Percentiles rank a stretch among this genome's conserved stretches.
phyloP scores from a whole-genome alignment of 2,888 invertebrate species.

The Synanthedon vespiformis region DNA sequence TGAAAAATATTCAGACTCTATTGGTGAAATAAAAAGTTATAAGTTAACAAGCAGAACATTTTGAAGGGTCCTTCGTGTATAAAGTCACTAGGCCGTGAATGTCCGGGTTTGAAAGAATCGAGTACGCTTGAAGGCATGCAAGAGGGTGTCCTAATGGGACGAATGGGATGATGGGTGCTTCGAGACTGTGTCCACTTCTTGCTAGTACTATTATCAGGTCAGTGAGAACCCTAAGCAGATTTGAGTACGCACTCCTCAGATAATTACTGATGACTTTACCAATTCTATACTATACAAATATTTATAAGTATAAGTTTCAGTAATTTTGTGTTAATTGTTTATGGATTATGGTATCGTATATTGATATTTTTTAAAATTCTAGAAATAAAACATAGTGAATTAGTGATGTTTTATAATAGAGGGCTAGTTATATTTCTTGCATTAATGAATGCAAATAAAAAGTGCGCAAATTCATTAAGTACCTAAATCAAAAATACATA shows the following conservation, averaged over 20 bases:
- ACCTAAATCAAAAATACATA: no score
- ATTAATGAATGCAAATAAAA: no score
- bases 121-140: conserved; percentile 33
- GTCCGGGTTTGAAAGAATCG: conserved; percentile 43
- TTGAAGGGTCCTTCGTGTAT: conserved; percentile 24
- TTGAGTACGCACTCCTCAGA: conserved; percentile 14
- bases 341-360: no score
- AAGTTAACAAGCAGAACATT: conserved; percentile 28
- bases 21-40: conserved; percentile 13
- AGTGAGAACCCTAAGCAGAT: conserved; percentile 9
- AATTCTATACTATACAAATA: no score
- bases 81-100: conserved; percentile 43
- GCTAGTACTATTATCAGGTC: conserved; percentile 25
- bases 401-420: no score
- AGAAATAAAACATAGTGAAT: no score
- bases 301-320: no score
- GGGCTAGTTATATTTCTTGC: no score
- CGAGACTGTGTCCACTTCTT: conserved; percentile 25
- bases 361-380: no score
- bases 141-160: conserved; percentile 40
- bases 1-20: neutral
- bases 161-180: conserved; percentile 15
- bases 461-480: no score
- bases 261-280: conserved; percentile 4
- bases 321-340: no score